Evolutionary conservation across 2,797 vertebrate genomes (phyloP).

Genomic region (Hippocampus kuda): DNA sequence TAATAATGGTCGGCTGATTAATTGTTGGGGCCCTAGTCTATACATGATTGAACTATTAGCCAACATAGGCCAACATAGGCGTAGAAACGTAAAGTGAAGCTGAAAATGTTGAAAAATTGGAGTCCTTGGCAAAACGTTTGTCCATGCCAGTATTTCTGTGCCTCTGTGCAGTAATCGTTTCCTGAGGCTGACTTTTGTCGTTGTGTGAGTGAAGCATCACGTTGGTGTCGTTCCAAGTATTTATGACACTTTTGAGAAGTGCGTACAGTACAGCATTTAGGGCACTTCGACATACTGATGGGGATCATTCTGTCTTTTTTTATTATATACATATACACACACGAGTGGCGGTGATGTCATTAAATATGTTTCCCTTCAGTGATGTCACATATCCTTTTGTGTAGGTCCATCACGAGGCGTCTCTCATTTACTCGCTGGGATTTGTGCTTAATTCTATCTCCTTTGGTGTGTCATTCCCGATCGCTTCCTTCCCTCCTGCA

Average conservation of each 20-base stretch:
- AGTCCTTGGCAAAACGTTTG: not conserved
- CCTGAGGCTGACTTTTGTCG: not conserved
- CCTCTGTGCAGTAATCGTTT: not conserved
- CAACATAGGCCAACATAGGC: too few relatives aligned
- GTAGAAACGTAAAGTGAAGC: too few relatives aligned
- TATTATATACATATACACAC: not conserved
- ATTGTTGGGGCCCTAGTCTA: too few relatives aligned
- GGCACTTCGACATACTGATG: not conserved
- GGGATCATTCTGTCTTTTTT: not conserved
- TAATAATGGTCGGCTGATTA: too few relatives aligned
- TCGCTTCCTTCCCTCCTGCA: not conserved
- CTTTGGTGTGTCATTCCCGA: not conserved
- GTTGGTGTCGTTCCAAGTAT: not conserved
- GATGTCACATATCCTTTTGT: not conserved
- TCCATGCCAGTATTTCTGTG: not conserved
- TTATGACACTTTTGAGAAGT: not conserved
- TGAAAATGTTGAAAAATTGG: too few relatives aligned
- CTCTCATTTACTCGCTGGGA: not conserved
- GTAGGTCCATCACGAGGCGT: not conserved
- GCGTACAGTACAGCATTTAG: not conserved
- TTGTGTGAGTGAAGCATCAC: not conserved
- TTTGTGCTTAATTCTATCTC: not conserved
- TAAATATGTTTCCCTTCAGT: not conserved
- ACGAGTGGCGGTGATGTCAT: not conserved
- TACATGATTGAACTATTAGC: too few relatives aligned